Evolutionary conservation across 2,113 vertebrate species (phyloP).

Genomic region (Trematocara zebra): DNA sequence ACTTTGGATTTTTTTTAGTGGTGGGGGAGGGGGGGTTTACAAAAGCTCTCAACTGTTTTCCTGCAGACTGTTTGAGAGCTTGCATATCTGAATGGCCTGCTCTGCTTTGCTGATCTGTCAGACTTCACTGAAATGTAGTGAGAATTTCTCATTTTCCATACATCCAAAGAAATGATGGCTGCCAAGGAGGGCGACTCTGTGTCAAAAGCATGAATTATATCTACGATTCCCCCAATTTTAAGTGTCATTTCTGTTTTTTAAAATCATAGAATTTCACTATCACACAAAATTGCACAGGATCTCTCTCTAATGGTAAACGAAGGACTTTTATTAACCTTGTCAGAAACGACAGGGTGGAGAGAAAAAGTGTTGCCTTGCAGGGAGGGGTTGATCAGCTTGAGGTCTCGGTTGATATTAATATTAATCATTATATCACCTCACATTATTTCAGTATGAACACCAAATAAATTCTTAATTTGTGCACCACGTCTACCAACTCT

Average conservation of each 20-base stretch:
- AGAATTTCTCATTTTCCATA: neutral
- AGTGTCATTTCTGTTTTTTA: neutral
- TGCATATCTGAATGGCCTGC: neutral
- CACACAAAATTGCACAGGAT: neutral
- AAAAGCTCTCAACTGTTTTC: neutral
- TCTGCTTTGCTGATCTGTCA: neutral
- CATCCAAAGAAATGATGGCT: neutral
- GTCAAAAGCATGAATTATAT: neutral
- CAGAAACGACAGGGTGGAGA: accelerated
- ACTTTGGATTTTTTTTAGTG: neutral
- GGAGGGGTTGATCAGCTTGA: neutral
- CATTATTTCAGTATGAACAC: neutral
- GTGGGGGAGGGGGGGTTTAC: neutral
- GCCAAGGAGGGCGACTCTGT: neutral
- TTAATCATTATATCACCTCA: neutral
- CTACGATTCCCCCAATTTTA: neutral
- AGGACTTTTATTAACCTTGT: neutral
- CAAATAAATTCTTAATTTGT: neutral
- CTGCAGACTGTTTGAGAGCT: neutral
- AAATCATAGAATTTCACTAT: neutral
- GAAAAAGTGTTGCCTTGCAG: neutral
- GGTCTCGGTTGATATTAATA: neutral
- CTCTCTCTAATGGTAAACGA: neutral
- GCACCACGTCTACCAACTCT: neutral
- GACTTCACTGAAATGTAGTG: neutral